Evolutionary conservation across 2,888 invertebrate species (phyloP).

Genomic region (Odontothrips loti): DNA sequence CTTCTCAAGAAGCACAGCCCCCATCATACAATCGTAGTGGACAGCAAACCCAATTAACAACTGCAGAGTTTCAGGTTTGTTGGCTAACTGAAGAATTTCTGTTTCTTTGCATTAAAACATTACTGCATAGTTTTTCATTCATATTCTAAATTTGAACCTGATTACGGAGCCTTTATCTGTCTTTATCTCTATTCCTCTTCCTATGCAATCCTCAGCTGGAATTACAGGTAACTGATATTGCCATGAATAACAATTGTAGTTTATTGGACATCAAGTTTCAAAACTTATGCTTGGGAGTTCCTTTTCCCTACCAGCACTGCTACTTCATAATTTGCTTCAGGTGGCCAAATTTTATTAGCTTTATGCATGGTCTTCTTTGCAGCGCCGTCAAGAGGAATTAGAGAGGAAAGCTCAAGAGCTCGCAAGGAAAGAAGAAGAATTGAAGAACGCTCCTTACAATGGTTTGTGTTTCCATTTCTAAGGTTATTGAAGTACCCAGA

Average conservation of each 20-base stretch:
- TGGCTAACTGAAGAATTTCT: background rate
- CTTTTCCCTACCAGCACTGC: background rate
- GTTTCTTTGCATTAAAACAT: slow-evolving; percentile 28
- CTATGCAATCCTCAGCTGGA: slow-evolving; percentile 27
- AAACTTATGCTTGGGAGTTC: no score
- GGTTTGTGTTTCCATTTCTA: slow-evolving; percentile 43
- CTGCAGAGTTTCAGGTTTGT: slow-evolving; percentile 70
- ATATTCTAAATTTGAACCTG: background rate
- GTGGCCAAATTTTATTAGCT: background rate
- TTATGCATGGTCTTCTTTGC: slow-evolving; percentile 37
- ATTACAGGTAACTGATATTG: background rate
- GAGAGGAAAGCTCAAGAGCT: slow-evolving; percentile 88
- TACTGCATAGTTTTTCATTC: slow-evolving; percentile 3
- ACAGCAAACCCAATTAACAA: slow-evolving; percentile 57
- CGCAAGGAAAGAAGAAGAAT: slow-evolving; percentile 81
- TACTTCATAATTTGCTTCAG: background rate
- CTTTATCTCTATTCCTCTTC: slow-evolving; percentile 3
- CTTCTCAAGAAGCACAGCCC: slow-evolving; percentile 57
- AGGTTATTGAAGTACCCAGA: background rate
- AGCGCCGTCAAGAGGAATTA: slow-evolving; percentile 83
- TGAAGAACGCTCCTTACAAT: slow-evolving; percentile 55
- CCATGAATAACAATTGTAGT: background rate
- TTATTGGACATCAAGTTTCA: background rate
- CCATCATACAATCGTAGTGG: slow-evolving; percentile 62
- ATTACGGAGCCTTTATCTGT: slow-evolving; percentile 16